Conservation (phyloP, 1,140 invertebrate genomes). For the Mycetomoellerius zeteki region DNA sequence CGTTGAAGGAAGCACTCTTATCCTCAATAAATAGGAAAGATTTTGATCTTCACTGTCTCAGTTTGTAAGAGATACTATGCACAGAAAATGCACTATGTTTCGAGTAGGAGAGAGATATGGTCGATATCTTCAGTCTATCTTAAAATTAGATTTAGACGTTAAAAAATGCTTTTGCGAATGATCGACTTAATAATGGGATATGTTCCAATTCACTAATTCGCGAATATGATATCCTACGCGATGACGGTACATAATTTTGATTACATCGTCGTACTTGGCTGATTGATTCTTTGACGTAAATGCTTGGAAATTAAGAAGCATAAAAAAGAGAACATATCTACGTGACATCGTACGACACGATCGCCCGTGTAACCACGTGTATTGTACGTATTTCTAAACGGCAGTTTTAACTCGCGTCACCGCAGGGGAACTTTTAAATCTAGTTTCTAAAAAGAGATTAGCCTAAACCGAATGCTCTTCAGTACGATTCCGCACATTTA, state of each 20-base stretch:
- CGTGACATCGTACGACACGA: slow-evolving; percentile 47
- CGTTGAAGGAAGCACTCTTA: slow-evolving; percentile 73
- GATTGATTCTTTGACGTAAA: slow-evolving; percentile 32
- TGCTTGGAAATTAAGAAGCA: slow-evolving; percentile 12
- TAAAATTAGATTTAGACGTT: slow-evolving; percentile 69
- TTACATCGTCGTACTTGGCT: not conserved
- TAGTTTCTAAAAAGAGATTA: slow-evolving; percentile 50
- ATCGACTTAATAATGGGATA: slow-evolving; percentile 73
- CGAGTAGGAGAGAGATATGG: slow-evolving; percentile 54
- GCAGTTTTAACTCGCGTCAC: slow-evolving; percentile 71
- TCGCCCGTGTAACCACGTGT: slow-evolving; percentile 39
- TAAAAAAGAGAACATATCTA: slow-evolving; percentile 26
- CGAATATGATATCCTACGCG: slow-evolving; percentile 36
- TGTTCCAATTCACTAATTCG: slow-evolving; percentile 73
- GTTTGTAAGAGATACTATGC: slow-evolving; percentile 46
- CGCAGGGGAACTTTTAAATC: slow-evolving; percentile 32
- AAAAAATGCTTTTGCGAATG: slow-evolving; percentile 56
- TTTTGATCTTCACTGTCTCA: slow-evolving; percentile 48
- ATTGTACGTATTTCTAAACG: slow-evolving; percentile 62
- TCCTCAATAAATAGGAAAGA: slow-evolving; percentile 65
- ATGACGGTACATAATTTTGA: slow-evolving; percentile 13
- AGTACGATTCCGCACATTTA: slow-evolving; percentile 26
- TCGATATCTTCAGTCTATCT: slow-evolving; percentile 75
- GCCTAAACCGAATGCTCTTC: slow-evolving; percentile 6
- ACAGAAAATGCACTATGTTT: slow-evolving; percentile 24